phyloP scores from a whole-genome alignment of 2,113 vertebrate genomes.

The Xyliphius kryptos region DNA sequence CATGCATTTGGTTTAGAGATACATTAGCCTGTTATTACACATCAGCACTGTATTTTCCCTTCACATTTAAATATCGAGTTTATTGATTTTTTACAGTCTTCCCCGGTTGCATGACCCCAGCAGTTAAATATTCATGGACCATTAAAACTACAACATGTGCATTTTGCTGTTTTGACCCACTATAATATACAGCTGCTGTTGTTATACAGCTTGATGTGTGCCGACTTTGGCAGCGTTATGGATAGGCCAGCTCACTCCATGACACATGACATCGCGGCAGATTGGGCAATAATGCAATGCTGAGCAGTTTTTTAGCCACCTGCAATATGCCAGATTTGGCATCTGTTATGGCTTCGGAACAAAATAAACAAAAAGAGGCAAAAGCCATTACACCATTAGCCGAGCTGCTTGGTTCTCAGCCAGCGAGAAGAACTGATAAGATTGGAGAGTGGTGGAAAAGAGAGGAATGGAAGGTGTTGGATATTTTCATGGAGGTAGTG shows the following conservation, averaged over 20 bases:
- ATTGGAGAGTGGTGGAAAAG: too few relatives aligned
- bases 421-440: too few relatives aligned
- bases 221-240: constrained; percentile 48
- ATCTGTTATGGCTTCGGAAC: constrained; percentile 50
- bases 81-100: constrained; percentile 57
- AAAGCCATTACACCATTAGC: too few relatives aligned
- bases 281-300: constrained; percentile 5
- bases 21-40: constrained; percentile 50
- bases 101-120: constrained; percentile 45
- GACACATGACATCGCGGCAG: constrained; percentile 20
- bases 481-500: too few relatives aligned
- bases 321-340: constrained; percentile 47
- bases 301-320: constrained; percentile 3
- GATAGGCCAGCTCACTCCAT: too few relatives aligned
- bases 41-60: too few relatives aligned
- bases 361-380: constrained; percentile 50
- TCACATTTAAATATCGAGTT: constrained; percentile 54
- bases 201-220: too few relatives aligned
- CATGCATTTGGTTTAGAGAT: constrained; percentile 52
- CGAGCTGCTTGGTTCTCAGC: too few relatives aligned
- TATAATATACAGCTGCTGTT: constrained; percentile 48
- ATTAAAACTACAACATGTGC: constrained; percentile 66
- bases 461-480: too few relatives aligned
- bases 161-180: constrained; percentile 59
- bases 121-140: constrained; percentile 66